Evolutionary conservation across 2,888 invertebrate species (phyloP).

Genomic region (Synergus umbraculus): DNA sequence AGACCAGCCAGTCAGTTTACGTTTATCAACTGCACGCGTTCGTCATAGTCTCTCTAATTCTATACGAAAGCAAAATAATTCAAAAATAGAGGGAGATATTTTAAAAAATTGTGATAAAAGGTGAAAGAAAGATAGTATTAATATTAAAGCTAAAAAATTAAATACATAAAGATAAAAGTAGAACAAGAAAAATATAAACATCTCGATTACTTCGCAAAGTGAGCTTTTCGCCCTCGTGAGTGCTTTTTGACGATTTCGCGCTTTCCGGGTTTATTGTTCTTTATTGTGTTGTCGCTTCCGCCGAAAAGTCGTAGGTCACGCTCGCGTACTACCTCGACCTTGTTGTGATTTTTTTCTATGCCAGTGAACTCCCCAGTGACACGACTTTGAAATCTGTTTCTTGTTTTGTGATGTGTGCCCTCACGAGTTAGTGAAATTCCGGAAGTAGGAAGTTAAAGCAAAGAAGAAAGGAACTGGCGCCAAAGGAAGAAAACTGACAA

Average conservation of each 20-base stretch:
- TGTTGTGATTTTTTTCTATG: constrained; percentile 42
- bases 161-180: not conserved
- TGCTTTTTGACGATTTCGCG: constrained; percentile 10
- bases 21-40: constrained; percentile 22
- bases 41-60: not conserved
- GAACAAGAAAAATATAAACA: not conserved
- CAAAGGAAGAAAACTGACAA: constrained; percentile 14
- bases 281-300: constrained; percentile 12
- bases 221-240: not conserved
- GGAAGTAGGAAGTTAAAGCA: constrained; percentile 33
- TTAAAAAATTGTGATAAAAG: not conserved
- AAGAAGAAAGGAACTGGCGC: not conserved
- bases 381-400: constrained; percentile 23
- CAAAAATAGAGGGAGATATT: not conserved
- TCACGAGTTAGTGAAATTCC: constrained; percentile 23
- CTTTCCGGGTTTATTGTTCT: constrained; percentile 26
- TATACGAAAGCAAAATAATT: not conserved
- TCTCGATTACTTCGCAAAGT: not conserved
- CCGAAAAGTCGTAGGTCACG: constrained; percentile 36
- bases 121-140: not conserved
- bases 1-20: constrained; percentile 15
- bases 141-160: not conserved
- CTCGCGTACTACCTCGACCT: constrained; percentile 11
- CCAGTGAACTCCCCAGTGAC: constrained; percentile 33
- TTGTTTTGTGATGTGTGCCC: constrained; percentile 24